phyloP scores from a whole-genome alignment of 2,113 vertebrate species.

The Microtus ochrogaster region DNA sequence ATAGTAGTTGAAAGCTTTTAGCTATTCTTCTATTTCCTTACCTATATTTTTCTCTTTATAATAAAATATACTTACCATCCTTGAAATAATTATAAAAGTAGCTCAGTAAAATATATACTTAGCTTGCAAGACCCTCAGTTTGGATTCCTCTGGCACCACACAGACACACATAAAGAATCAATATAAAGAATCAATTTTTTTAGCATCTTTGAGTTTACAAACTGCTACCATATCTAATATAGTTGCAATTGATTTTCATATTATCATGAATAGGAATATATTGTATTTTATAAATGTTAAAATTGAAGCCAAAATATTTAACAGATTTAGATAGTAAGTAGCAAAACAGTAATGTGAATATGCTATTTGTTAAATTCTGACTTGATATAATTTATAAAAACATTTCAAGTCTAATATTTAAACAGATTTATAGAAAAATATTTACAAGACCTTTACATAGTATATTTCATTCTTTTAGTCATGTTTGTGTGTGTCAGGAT shows the following conservation, averaged over 20 bases:
- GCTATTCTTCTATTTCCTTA: conserved; percentile 28
- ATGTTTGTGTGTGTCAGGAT: neutral
- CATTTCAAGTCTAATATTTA: conserved; percentile 47
- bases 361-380: conserved; percentile 18
- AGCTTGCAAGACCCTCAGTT: neutral
- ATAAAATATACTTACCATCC: neutral
- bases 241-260: conserved; percentile 17
- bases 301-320: neutral
- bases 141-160: neutral
- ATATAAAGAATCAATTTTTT: neutral
- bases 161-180: neutral
- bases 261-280: neutral
- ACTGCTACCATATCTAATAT: neutral
- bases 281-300: conserved; percentile 49
- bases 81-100: conserved; percentile 37
- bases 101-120: neutral
- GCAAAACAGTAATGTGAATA: conserved; percentile 22
- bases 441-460: neutral
- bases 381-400: conserved; percentile 16
- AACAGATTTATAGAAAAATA: conserved; percentile 32
- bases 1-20: neutral
- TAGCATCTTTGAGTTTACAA: neutral
- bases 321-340: conserved; percentile 16
- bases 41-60: neutral
- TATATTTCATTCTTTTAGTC: neutral